phyloP scores from a whole-genome alignment of 2,113 vertebrate species.

The Salvelinus fontinalis region DNA sequence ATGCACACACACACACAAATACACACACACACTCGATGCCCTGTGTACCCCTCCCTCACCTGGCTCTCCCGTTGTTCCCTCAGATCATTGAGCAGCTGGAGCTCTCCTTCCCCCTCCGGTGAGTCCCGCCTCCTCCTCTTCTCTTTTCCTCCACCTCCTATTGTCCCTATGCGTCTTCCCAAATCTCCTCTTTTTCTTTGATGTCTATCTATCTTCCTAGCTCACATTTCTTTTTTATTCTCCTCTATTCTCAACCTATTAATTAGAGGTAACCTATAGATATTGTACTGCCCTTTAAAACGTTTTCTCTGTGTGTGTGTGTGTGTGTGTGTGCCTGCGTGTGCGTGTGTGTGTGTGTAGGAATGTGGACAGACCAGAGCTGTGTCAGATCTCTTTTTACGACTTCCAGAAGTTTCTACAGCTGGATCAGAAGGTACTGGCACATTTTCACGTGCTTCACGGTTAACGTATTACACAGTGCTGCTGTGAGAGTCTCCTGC shows the following conservation, averaged over 20 bases:
- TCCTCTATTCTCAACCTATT: too few relatives aligned
- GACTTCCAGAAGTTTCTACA: constrained; percentile 88
- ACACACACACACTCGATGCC: not conserved
- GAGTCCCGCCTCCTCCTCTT: constrained; percentile 58
- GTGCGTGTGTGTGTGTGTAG: constrained; percentile 48
- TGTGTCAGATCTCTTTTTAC: constrained; percentile 83
- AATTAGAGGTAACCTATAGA: too few relatives aligned
- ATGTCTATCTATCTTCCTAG: not conserved
- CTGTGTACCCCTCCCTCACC: constrained; percentile 30
- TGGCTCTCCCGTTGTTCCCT: constrained; percentile 43
- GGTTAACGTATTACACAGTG: too few relatives aligned
- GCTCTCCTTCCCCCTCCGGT: constrained; percentile 84
- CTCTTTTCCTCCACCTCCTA: not conserved
- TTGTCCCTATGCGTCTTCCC: not conserved
- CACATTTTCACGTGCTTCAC: not conserved
- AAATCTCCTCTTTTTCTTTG: not conserved
- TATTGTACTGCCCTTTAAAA: too few relatives aligned
- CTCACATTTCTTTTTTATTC: not conserved
- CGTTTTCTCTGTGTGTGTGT: not conserved
- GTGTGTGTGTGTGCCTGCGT: not conserved
- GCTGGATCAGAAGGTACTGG: constrained; percentile 85
- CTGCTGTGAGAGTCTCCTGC: too few relatives aligned
- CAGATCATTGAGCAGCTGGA: constrained; percentile 88
- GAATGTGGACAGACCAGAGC: constrained; percentile 81
- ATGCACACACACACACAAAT: not conserved